Evolutionary conservation across 2,888 invertebrate genomes (phyloP), one percentile per base, ranked within the genome.

Genomic region (Brachypalpus laphriformis): DNA sequence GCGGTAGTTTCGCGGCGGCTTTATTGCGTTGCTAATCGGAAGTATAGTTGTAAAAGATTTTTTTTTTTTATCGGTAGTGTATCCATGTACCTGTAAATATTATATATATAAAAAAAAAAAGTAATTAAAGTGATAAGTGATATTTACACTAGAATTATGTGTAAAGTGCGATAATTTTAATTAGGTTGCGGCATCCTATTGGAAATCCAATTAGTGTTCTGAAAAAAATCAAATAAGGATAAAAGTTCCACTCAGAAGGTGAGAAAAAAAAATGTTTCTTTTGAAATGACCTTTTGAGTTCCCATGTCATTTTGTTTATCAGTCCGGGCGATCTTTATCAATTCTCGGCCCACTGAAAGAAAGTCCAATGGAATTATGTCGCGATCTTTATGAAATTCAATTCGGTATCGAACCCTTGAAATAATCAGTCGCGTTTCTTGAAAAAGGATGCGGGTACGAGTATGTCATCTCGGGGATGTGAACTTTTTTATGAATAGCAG

Each of bases 401-500:
- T 37, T 22, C 16, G 11, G 45, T 63, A 75, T 83, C 51, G 83
- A 83, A 83, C 80, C 83, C 83, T 71, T 57, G 45, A n/a, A 28
- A 45, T 22, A 65, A 20, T 57, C 51, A 71, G 61, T 83, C 54
- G 74, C 74, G 68, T 51, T 78, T 68, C 61, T 47, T 31, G 3
- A n/a, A 37, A 49, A 78, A 74, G 42, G 28, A 83, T 83, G 78
- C 78, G 83, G 83, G 80, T 51, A 61, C 22, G 83, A 80, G 83
- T 51, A 66, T 16, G 28, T 63, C 68, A 18, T 61, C 56, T 20
- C 16, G 11, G 47, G 51, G 18, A 78, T 82, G 77, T 68, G 78
- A 83, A 83, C 18, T 59, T 82, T 65, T 11, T 56, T n/a, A 47
- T 22, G 49, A 51, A 57, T n/a, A n/a, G n/a, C 11, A 9, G 16